Percentiles rank a stretch among this genome's conserved stretches.
phyloP scores from a whole-genome alignment of 2,888 invertebrate species.

The Liposcelis brunnea region DNA sequence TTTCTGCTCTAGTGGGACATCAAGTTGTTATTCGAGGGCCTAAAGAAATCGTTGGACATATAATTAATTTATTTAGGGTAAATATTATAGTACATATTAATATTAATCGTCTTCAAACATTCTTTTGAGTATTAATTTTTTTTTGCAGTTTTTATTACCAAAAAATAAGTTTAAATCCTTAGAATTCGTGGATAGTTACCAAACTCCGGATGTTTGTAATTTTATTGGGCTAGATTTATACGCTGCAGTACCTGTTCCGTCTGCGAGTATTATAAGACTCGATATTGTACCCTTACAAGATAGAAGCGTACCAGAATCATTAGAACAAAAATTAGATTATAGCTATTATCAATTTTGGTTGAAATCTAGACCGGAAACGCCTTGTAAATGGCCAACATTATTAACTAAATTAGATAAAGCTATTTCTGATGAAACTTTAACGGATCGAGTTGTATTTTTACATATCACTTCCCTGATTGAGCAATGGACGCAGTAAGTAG shows the following conservation, averaged over 20 bases:
- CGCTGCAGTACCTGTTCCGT: constrained; percentile 9
- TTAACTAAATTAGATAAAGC: neutral
- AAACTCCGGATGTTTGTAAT: constrained; percentile 1
- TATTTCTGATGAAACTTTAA: neutral
- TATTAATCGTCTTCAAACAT: neutral
- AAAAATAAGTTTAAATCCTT: neutral
- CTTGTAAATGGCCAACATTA: neutral
- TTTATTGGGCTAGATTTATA: constrained; percentile 5
- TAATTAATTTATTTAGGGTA: constrained; percentile 6
- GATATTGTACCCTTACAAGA: constrained; percentile 6
- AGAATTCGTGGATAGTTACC: constrained; percentile 1
- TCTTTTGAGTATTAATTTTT: too few species aligned
- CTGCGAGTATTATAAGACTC: constrained; percentile 4
- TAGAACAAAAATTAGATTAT: neutral
- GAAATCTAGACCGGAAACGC: neutral
- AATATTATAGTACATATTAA: neutral
- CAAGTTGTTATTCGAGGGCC: constrained; percentile 10
- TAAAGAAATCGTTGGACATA: neutral
- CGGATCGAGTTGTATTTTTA: neutral
- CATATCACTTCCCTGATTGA: neutral
- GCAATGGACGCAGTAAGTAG: constrained; percentile 5
- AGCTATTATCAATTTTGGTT: neutral
- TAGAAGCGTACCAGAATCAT: neutral
- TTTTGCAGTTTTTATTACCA: constrained; percentile 5
- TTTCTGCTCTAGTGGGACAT: constrained; percentile 3